Evolutionary conservation across 2,113 vertebrate genomes (phyloP).

Genomic region (Triplophysa tibetana): DNA sequence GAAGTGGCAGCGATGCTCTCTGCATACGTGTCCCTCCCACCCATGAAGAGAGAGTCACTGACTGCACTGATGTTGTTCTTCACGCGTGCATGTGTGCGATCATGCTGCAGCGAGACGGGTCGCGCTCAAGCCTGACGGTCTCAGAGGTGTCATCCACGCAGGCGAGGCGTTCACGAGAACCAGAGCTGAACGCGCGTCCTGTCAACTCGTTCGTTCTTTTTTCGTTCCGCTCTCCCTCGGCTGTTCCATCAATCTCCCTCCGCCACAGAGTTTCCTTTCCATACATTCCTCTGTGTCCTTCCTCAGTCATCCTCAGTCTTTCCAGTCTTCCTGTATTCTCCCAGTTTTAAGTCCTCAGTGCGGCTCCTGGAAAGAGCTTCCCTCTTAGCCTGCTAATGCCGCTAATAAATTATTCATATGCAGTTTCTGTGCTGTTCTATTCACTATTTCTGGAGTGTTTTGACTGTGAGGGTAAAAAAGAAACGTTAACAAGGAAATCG

Average conservation of each 20-base stretch:
- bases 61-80: constrained; percentile 49
- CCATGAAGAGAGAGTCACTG: constrained; percentile 44
- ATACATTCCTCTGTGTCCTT: background rate
- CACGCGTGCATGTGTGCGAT: background rate
- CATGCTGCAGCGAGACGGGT: constrained; percentile 40
- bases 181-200: constrained; percentile 1
- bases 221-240: background rate
- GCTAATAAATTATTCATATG: constrained; percentile 52
- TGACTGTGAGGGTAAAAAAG: constrained; percentile 9
- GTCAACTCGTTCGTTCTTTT: constrained; percentile 11
- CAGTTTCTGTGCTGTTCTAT: constrained; percentile 40
- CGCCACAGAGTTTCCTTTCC: background rate
- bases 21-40: background rate
- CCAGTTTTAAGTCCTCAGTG: constrained; percentile 2
- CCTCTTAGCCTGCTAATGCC: constrained; percentile 46
- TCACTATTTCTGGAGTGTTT: constrained; percentile 47
- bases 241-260: background rate
- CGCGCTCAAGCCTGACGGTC: constrained; percentile 8
- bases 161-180: constrained; percentile 24
- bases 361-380: constrained; percentile 44
- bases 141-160: constrained; percentile 36
- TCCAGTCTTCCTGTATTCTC: constrained; percentile 21
- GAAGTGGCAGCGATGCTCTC: background rate
- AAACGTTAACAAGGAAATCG: constrained; percentile 40
- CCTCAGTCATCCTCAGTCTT: constrained; percentile 23